These are phyloP conservation scores for Orthosia gracilis DNA, from an alignment of 2,888 invertebrate species.

Conservation along the genomic window DNA sequence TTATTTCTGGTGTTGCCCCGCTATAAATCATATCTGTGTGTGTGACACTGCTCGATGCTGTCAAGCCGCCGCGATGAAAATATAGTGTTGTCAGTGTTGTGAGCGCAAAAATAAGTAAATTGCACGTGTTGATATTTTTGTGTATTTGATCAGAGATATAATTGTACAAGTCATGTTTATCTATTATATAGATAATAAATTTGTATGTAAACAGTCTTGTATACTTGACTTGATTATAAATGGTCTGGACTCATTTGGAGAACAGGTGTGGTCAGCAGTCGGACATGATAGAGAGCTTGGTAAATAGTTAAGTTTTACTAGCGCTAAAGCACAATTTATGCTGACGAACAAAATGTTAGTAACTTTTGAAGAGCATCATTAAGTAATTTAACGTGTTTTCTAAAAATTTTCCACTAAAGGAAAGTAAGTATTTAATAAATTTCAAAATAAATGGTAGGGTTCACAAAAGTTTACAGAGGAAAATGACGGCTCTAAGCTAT, in stretches of 20 bases:
- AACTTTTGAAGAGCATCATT: not conserved
- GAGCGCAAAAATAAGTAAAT: not conserved
- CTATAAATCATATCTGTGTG: slow-evolving; percentile 59
- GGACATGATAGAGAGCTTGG: not conserved
- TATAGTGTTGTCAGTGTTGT: slow-evolving; percentile 40
- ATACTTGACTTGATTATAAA: not conserved
- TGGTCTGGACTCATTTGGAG: not conserved
- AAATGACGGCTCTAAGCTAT: not conserved
- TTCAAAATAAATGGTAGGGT: not conserved
- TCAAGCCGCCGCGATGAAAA: slow-evolving; percentile 36
- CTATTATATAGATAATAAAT: not conserved
- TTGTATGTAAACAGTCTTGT: not conserved
- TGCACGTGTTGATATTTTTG: not conserved
- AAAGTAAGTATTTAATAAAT: not conserved
- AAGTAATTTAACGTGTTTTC: not conserved
- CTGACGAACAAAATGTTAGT: not conserved
- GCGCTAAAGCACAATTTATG: not conserved
- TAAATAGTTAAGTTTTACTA: no score
- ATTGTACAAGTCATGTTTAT: not conserved
- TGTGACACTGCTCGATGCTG: slow-evolving; percentile 56
- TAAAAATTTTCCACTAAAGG: not conserved
- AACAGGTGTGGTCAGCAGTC: not conserved
- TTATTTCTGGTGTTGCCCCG: slow-evolving; percentile 49
- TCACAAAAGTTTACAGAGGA: not conserved
- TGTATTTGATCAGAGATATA: not conserved